phyloP scores from a whole-genome alignment of 2,797 vertebrate species.

The Pangasius sanitwongsei region DNA sequence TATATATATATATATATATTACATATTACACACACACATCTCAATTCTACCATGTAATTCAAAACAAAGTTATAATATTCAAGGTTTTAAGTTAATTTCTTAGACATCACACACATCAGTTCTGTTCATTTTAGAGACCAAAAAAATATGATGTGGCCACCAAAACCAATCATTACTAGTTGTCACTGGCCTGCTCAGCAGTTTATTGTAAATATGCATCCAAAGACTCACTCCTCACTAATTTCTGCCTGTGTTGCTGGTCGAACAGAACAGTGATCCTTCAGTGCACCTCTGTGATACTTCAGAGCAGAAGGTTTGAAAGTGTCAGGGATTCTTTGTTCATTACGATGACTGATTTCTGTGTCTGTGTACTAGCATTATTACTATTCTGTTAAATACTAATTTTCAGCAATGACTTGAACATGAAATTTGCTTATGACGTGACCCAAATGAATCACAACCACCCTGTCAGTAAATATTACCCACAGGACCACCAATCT shows the following conservation, averaged over 20 bases:
- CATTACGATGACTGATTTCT: neutral
- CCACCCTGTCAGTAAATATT: neutral
- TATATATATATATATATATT: too few species aligned
- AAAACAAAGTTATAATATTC: neutral
- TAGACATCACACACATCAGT: neutral
- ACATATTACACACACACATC: too few species aligned
- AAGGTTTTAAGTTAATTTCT: neutral
- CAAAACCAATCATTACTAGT: neutral
- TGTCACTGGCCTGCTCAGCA: neutral
- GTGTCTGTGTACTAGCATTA: neutral
- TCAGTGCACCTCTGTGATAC: neutral
- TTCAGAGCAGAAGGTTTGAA: neutral
- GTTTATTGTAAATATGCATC: neutral
- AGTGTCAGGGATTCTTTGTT: neutral
- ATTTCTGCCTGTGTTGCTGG: neutral
- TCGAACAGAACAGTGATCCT: neutral
- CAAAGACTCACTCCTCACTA: neutral
- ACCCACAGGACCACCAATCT: neutral
- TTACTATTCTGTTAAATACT: neutral
- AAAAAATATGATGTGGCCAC: neutral
- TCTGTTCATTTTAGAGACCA: neutral
- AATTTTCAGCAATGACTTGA: constrained; percentile 1
- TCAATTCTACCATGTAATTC: neutral
- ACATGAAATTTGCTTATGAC: neutral
- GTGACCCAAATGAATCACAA: neutral